Conservation (phyloP, 1,140 invertebrate genomes). For the Drosophila dunni region DNA sequence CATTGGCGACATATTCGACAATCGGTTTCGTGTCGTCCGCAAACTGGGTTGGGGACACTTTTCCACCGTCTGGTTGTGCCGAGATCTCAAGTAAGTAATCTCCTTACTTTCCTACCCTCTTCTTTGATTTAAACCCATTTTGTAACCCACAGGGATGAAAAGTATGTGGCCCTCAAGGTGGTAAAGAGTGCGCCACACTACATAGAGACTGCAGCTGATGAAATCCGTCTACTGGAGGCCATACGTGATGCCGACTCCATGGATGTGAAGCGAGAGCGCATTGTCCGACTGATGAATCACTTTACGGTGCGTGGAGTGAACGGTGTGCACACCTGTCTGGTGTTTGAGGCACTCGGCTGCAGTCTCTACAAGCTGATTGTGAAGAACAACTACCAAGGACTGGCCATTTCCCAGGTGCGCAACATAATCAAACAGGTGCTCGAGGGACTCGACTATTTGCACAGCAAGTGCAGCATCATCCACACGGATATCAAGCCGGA, state of each 20-base stretch:
- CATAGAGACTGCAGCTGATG: constrained; percentile 98
- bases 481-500: constrained; percentile 99
- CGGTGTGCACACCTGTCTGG: constrained; percentile 98
- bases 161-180: constrained; percentile 98
- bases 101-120: neutral
- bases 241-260: constrained; percentile 95
- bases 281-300: constrained; percentile 98
- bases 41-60: constrained; percentile 99
- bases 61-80: constrained; percentile 98
- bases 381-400: constrained; percentile 98
- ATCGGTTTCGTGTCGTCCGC: constrained; percentile 96
- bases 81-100: constrained; percentile 89
- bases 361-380: constrained; percentile 99
- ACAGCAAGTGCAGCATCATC: constrained; percentile 98
- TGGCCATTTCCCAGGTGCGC: constrained; percentile 97
- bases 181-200: constrained; percentile 99
- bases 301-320: constrained; percentile 99
- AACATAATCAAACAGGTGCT: constrained; percentile 97
- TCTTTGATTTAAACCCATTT: neutral
- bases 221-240: constrained; percentile 97
- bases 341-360: constrained; percentile 99
- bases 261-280: constrained; percentile 96
- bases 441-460: constrained; percentile 98
- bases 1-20: constrained; percentile 97
- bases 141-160: constrained; percentile 88